Evolutionary conservation across 2,888 invertebrate species (phyloP).

Genomic region (Brenthis daphne): DNA sequence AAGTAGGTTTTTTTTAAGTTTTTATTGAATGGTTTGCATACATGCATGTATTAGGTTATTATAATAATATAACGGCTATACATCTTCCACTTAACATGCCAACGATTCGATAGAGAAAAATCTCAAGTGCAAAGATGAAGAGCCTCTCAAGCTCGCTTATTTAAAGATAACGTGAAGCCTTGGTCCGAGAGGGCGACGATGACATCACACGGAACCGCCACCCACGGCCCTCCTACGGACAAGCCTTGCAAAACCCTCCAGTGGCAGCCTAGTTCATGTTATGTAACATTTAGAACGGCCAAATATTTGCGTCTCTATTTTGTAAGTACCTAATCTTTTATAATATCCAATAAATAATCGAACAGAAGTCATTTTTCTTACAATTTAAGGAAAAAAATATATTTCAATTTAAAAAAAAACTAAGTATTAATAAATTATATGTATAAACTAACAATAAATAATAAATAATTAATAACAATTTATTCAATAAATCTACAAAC

Average conservation of each 20-base stretch:
- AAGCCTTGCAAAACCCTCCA: constrained; percentile 71
- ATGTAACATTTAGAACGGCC: constrained; percentile 19
- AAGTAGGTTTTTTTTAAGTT: too few relatives aligned
- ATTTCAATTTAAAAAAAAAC: too few relatives aligned
- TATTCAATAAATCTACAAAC: too few relatives aligned
- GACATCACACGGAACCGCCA: constrained; percentile 76
- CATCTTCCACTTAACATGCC: not conserved
- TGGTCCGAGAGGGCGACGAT: constrained; percentile 54
- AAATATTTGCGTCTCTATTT: constrained; percentile 7
- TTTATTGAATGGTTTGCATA: too few relatives aligned
- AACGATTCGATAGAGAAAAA: constrained; percentile 13
- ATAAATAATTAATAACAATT: too few relatives aligned
- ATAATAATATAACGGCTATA: not conserved
- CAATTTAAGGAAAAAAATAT: too few relatives aligned
- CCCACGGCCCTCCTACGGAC: constrained; percentile 70
- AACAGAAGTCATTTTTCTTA: too few relatives aligned
- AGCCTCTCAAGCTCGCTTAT: constrained; percentile 24
- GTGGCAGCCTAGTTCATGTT: constrained; percentile 27
- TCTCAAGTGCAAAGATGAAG: constrained; percentile 6
- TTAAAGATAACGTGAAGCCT: constrained; percentile 42
- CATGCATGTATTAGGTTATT: too few relatives aligned
- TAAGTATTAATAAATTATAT: too few relatives aligned
- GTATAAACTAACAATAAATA: too few relatives aligned
- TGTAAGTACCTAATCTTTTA: not conserved
- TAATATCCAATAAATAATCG: too few relatives aligned